Base-by-base conservation (phyloP, 1,140 invertebrate genomes). In the Mamestra configurata region DNA sequence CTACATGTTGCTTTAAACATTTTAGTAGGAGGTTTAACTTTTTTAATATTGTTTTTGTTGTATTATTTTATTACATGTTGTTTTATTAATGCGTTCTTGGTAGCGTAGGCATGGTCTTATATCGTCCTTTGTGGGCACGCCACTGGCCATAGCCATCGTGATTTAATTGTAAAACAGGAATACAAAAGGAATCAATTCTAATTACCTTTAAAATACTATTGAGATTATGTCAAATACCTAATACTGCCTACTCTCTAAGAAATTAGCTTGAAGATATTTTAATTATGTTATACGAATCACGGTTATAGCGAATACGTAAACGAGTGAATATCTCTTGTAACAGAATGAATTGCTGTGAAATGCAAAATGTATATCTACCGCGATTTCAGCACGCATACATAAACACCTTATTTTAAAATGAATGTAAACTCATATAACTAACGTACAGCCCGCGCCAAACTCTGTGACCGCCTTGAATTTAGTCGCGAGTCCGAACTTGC, bases 211-310 rank as follows among this genome's bases (percentile, higher is more conserved):
- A 53, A 53, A 53, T n/a, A 20, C 4, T 53, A 53, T 59, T 59
- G 8, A 27, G 10, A 31, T 27, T 10, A 27, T 31, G 10, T 15
- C 10, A 11, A 59, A 31, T 59, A 31, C n/a, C n/a, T n/a, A 59
- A 13, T 59, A 37, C 59, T 64, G 59, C 59, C 31, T 64, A 64
- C 59, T 15, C 27, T 37, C 11, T 64, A 18, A 64, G 15, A 35
- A 10, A 11, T n/a, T 18, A 37, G 59, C 59, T 22, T 64, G 15
- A 64, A 18, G 59, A 10, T 59, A 64, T 37, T 64, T 59, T 59
- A 59, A 59, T 46, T 46, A 13, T 46, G 43, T 46, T 46, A 6
- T 46, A 46, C 43, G 43, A 46, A 53, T 10, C 18, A 53, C 51
- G 20, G 20, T 53, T 53, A 53, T 53, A 53, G 18, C 18, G 43